phyloP scores from a whole-genome alignment of 64 coral and sea anemone species.

The Pachyseris speciosa region DNA sequence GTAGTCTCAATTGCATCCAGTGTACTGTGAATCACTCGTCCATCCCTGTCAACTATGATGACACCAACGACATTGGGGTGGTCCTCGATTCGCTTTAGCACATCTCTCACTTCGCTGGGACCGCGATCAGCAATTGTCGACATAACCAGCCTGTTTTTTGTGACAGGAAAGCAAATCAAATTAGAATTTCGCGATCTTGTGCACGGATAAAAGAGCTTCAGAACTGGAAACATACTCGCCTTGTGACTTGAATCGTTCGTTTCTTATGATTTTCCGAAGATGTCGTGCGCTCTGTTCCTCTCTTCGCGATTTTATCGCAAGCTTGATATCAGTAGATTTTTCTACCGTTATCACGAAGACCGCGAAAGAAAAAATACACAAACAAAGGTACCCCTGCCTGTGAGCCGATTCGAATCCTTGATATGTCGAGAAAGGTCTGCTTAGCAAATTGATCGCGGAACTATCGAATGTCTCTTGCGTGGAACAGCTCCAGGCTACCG shows the following conservation, averaged over 20 bases:
- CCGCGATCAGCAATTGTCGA: conserved; percentile 54
- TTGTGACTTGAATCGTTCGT: not conserved
- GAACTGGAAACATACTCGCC: not conserved
- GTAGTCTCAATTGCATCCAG: conserved; percentile 56
- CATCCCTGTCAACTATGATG: conserved; percentile 42
- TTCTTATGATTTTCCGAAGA: not conserved
- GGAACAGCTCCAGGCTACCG: not conserved
- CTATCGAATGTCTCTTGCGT: not conserved
- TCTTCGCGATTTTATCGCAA: not conserved
- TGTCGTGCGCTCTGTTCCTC: not conserved
- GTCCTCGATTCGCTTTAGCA: conserved; percentile 76
- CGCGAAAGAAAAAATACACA: not conserved
- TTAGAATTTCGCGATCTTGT: not conserved
- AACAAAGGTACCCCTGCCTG: not conserved
- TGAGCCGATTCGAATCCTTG: not conserved
- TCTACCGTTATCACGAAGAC: not conserved
- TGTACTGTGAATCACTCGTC: conserved; percentile 42
- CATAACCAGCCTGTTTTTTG: not conserved
- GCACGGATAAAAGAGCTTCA: not conserved
- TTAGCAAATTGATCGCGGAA: not conserved
- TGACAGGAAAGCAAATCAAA: conserved; percentile 4
- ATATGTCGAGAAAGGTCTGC: not conserved
- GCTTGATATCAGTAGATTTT: not conserved
- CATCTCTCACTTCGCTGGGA: conserved; percentile 40
- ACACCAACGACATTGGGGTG: conserved; percentile 69